Evolutionary conservation across 1,140 invertebrate genomes (phyloP), one percentile per base, ranked within the genome.

Genomic region (Frieseomelitta varia): DNA sequence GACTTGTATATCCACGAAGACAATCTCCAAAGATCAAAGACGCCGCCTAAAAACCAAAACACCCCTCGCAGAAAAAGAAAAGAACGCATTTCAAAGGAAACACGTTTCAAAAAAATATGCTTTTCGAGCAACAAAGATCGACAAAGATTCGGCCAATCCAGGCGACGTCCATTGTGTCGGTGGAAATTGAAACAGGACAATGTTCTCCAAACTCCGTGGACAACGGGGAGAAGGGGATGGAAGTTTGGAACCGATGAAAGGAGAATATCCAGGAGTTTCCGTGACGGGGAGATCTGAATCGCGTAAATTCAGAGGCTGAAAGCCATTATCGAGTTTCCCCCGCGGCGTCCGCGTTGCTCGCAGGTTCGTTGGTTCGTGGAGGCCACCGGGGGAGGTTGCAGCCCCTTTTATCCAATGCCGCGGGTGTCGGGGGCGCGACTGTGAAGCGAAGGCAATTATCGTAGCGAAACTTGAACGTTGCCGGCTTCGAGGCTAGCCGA

Each of bases 401-500:
- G 75, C n/a, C 74, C 74, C 79, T 88, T 88, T 88, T 87, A 88
- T 87, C 89, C 89, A 85, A 81, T 84, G 81, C 78, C 72, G 86
- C 81, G 85, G 81, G 79, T 85, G 88, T 86, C 80, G 85, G 83
- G 69, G 85, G 91, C 91, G 90, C 89, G 81, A 92, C 91, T 92
- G 91, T 92, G 91, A 92, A 93, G 93, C 92, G 91, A 91, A 93
- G 91, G 93, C 93, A 94, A 94, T 94, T 94, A 94, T 94, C 93
- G 92, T 91, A 90, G 92, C 92, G 92, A 93, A 93, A 93, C 91
- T 93, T 93, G 93, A 93, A 93, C 92, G 92, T 82, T 34, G 82
- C 82, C 81, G 76, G 88, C 74, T 80, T 77, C 80, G 87, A 88
- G 79, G 73, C 79, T 68, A 72, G 65, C 24, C 72, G 75, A 84